Evolutionary conservation across 2,888 invertebrate genomes (phyloP).

Genomic region (Sminthurinus aureus): DNA sequence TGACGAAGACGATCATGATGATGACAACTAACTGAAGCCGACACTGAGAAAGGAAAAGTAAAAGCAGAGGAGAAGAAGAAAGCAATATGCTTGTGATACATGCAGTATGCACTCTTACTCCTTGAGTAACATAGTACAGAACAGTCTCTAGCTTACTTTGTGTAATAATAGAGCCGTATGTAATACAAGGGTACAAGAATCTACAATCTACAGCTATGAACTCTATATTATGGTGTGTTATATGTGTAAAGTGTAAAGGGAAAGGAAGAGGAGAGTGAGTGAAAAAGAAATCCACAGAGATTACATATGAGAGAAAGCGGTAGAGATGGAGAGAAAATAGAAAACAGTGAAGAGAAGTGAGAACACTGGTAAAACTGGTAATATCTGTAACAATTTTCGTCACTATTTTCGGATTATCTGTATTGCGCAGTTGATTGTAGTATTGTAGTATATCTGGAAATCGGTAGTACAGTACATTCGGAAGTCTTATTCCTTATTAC

Average conservation of each 20-base stretch:
- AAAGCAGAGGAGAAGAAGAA: neutral
- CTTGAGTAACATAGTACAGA: neutral
- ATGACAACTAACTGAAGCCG: neutral
- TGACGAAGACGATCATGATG: neutral
- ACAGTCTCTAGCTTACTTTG: neutral
- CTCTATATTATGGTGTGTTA: neutral
- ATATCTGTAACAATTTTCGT: slow-evolving; percentile 9
- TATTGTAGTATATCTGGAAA: neutral
- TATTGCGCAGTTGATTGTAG: slow-evolving; percentile 16
- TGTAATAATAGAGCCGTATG: neutral
- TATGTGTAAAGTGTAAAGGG: neutral
- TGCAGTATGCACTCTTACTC: neutral
- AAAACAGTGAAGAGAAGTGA: neutral
- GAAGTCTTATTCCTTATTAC: slow-evolving; percentile 12
- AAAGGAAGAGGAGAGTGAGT: neutral
- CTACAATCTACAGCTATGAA: neutral
- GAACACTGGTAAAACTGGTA: neutral
- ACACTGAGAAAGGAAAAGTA: neutral
- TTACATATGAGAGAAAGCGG: neutral
- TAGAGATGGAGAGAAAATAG: neutral
- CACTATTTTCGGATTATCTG: slow-evolving; percentile 16
- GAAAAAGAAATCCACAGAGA: neutral
- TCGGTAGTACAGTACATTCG: neutral
- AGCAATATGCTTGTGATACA: neutral
- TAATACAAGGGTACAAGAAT: too few species aligned